Evolutionary conservation across 1,140 invertebrate species (phyloP).

Genomic region (Idris sp.): DNA sequence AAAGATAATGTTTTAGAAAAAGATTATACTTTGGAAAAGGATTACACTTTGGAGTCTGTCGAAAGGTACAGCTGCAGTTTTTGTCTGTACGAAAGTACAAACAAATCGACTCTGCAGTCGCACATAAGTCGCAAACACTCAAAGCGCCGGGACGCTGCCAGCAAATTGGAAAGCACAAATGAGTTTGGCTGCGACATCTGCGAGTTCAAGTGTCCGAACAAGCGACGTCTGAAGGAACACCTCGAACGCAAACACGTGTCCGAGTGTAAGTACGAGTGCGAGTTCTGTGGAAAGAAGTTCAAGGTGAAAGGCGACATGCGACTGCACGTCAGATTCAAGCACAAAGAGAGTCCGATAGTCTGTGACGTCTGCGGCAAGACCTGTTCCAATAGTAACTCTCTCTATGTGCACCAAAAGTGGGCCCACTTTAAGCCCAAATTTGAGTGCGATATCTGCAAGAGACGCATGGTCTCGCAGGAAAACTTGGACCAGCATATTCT

Average conservation of each 20-base stretch:
- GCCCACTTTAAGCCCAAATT: slow-evolving; percentile 76
- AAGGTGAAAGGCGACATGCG: slow-evolving; percentile 81
- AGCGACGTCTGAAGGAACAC: slow-evolving; percentile 75
- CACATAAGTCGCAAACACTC: slow-evolving; percentile 73
- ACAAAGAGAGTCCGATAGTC: slow-evolving; percentile 81
- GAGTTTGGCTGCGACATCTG: slow-evolving; percentile 71
- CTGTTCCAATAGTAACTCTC: slow-evolving; percentile 72
- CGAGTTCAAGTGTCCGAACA: slow-evolving; percentile 74
- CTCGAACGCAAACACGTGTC: slow-evolving; percentile 76
- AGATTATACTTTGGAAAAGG: too few species aligned
- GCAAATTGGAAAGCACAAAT: too few species aligned
- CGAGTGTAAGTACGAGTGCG: slow-evolving; percentile 73
- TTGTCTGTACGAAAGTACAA: slow-evolving; percentile 64
- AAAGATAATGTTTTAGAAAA: too few species aligned
- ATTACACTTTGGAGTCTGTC: too few species aligned
- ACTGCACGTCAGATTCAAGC: slow-evolving; percentile 82
- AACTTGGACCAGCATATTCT: slow-evolving; percentile 72
- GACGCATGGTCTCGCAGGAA: slow-evolving; percentile 76
- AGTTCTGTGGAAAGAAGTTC: slow-evolving; percentile 80
- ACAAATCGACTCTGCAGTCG: slow-evolving; percentile 66
- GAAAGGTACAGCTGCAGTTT: slow-evolving; percentile 62
- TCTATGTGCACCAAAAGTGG: slow-evolving; percentile 77
- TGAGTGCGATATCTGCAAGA: slow-evolving; percentile 74
- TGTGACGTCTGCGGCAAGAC: slow-evolving; percentile 84
- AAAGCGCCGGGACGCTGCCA: slow-evolving; percentile 8